Evolutionary conservation across 2,888 invertebrate species (phyloP).

Genomic region (Zelleria hepariella): DNA sequence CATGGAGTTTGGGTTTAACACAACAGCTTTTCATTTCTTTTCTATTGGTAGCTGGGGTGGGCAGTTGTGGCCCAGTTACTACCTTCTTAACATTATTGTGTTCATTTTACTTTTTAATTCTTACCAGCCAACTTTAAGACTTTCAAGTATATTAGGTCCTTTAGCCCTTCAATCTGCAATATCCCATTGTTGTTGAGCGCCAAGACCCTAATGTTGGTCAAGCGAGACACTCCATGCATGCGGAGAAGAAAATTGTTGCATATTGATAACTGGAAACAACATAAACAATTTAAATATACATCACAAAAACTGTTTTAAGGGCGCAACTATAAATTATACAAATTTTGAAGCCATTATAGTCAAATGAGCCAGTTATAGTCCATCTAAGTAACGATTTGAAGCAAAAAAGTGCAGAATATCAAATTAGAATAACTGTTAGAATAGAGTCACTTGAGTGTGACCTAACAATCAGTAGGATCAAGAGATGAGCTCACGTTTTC

Average conservation of each 20-base stretch:
- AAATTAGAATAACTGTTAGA: background rate
- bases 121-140: constrained; percentile 80
- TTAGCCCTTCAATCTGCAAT: constrained; percentile 89
- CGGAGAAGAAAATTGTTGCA: constrained; percentile 88
- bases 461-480: background rate
- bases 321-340: too few relatives aligned
- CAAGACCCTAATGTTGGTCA: constrained; percentile 84
- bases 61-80: too few relatives aligned
- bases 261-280: constrained; percentile 80
- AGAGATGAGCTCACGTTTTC: constrained; percentile 74
- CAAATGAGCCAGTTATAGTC: background rate
- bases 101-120: constrained; percentile 11
- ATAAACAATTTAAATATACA: background rate
- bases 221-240: constrained; percentile 88
- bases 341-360: too few relatives aligned
- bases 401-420: background rate
- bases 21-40: too few relatives aligned
- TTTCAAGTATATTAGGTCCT: constrained; percentile 84
- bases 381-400: background rate
- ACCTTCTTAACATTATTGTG: background rate
- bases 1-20: too few relatives aligned
- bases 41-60: too few relatives aligned
- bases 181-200: constrained; percentile 92
- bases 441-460: background rate
- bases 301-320: too few relatives aligned